Percentiles rank a stretch among this genome's conserved stretches.
phyloP scores from a whole-genome alignment of 2,797 vertebrate genomes.

The Sebastes umbrosus region DNA sequence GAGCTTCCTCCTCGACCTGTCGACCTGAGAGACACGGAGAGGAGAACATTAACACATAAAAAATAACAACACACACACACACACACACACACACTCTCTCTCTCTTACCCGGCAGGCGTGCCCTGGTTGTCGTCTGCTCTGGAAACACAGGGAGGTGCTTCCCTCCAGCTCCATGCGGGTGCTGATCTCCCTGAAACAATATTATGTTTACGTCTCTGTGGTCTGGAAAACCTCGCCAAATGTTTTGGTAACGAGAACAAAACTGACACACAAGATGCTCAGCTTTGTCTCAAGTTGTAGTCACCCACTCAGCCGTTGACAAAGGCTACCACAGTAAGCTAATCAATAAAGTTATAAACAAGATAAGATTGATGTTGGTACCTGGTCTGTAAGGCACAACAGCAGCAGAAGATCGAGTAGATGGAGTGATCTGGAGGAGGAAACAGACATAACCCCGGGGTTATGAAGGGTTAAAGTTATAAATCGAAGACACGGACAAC shows the following conservation, averaged over 20 bases:
- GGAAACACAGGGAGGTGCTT: conserved; percentile 52
- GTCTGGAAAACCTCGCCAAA: background rate
- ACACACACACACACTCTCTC: background rate
- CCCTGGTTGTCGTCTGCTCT: conserved; percentile 38
- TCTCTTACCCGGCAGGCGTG: conserved; percentile 45
- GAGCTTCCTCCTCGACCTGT: conserved; percentile 81
- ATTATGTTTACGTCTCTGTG: background rate
- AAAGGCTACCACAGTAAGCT: no score
- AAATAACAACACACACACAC: background rate
- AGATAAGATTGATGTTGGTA: conserved; percentile 35
- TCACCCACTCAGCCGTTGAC: no score
- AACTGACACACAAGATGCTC: background rate
- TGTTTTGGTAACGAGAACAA: background rate
- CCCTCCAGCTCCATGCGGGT: conserved; percentile 59
- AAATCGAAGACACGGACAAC: no score
- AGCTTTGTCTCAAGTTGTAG: background rate
- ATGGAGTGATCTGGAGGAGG: conserved; percentile 81
- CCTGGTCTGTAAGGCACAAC: conserved; percentile 82
- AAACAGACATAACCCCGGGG: no score
- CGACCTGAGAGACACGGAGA: conserved; percentile 60
- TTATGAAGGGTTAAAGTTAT: no score
- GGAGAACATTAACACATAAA: background rate
- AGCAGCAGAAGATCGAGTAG: conserved; percentile 87
- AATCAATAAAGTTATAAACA: no score
- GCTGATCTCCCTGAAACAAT: conserved; percentile 64